phyloP scores from a whole-genome alignment of 2,113 vertebrate species.

The Caracal caracal region DNA sequence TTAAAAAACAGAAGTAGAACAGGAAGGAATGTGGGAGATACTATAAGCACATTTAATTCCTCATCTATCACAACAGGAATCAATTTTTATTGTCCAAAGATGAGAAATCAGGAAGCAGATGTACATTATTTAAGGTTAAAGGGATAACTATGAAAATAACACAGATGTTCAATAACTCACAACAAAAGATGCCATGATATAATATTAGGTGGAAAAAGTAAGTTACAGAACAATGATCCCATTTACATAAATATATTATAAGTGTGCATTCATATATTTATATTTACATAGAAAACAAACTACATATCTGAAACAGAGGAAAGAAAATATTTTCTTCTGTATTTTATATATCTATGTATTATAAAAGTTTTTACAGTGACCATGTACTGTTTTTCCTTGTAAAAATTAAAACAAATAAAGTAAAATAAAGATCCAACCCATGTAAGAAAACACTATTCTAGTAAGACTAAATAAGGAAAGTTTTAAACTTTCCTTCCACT shows the following conservation, averaged over 20 bases:
- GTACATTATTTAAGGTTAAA: neutral
- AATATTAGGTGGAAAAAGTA: neutral
- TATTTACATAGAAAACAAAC: neutral
- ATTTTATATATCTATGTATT: neutral
- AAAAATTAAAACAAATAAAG: conserved; percentile 27
- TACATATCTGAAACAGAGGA: neutral
- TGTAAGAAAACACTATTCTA: conserved; percentile 10
- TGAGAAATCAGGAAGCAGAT: neutral
- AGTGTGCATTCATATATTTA: neutral
- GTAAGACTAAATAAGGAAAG: neutral
- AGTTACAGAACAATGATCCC: neutral
- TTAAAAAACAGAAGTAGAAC: conserved; percentile 2
- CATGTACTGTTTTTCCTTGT: neutral
- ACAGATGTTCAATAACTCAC: too few relatives aligned
- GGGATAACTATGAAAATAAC: neutral
- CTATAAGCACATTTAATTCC: neutral
- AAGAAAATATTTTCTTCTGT: conserved; percentile 2
- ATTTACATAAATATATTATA: neutral
- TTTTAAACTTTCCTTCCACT: neutral
- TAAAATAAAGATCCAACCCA: conserved; percentile 7
- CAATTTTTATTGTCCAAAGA: neutral
- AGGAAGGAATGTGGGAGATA: neutral
- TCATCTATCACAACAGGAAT: neutral
- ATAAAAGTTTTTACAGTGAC: conserved; percentile 24
- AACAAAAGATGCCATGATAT: neutral